Conservation (phyloP, 1,140 invertebrate genomes). For the Whitmania pigra region DNA sequence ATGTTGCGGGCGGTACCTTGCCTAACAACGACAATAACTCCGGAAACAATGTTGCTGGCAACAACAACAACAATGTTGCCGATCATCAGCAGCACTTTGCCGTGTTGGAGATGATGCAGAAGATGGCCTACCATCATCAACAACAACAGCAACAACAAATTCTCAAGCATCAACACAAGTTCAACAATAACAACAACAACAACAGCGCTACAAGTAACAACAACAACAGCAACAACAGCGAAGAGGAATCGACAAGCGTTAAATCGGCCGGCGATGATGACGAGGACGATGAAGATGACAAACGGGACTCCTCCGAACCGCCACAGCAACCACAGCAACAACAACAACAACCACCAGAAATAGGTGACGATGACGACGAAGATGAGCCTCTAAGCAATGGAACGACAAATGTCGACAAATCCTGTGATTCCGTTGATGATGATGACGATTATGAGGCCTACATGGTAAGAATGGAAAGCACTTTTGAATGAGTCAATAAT, state of each 20-base stretch:
- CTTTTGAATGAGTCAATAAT: not conserved
- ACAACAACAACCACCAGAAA: not conserved
- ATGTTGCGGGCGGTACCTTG: not conserved
- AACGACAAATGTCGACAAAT: not conserved
- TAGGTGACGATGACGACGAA: constrained; percentile 13
- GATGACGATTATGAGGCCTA: not conserved
- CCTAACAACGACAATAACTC: not conserved
- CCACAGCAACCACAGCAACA: not conserved
- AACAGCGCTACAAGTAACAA: not conserved
- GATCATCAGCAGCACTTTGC: not conserved
- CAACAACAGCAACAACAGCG: not conserved
- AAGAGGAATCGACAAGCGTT: not conserved
- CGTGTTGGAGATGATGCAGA: constrained; percentile 8
- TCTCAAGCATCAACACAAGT: not conserved
- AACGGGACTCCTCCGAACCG: not conserved
- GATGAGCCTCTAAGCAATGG: constrained; percentile 1
- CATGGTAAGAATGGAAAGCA: not conserved
- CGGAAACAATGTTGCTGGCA: not conserved
- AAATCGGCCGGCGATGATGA: constrained; percentile 8
- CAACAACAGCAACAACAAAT: constrained; percentile 2
- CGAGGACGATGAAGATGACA: constrained; percentile 12
- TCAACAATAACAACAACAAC: not conserved
- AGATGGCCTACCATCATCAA: constrained; percentile 9
- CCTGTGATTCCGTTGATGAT: not conserved
- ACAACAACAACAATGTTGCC: not conserved